These are phyloP conservation scores for Pheosia gnoma DNA, from an alignment of 2,888 invertebrate species.

Conservation along the genomic window DNA sequence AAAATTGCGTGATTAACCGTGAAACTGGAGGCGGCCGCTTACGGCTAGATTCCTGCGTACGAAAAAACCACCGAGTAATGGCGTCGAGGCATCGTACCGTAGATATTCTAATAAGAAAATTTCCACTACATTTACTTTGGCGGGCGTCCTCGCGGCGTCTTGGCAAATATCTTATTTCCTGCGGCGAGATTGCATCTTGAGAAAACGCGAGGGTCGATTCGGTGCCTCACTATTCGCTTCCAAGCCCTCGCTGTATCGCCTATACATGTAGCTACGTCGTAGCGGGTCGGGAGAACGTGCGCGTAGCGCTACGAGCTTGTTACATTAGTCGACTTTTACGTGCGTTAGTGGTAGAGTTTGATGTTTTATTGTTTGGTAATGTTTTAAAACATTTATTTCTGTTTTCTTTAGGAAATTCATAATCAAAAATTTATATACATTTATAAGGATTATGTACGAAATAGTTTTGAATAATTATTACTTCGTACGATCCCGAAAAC, in stretches of 20 bases:
- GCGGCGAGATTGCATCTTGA: conserved; percentile 84
- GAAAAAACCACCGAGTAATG: conserved; percentile 72
- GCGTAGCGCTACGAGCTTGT: conserved; percentile 35
- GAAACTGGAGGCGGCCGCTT: conserved; percentile 59
- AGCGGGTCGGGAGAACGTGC: conserved; percentile 31
- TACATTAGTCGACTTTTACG: conserved; percentile 36
- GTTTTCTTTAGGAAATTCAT: no score
- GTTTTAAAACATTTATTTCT: neutral
- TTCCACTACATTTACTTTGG: conserved; percentile 85
- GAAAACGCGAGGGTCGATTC: conserved; percentile 82
- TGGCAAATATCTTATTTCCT: conserved; percentile 85
- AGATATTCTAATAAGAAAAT: conserved; percentile 85
- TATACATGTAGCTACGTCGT: conserved; percentile 35
- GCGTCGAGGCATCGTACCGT: conserved; percentile 80
- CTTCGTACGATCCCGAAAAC: no score
- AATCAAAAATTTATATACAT: no score
- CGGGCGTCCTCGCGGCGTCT: conserved; percentile 83
- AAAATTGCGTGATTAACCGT: conserved; percentile 61
- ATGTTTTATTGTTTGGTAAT: neutral
- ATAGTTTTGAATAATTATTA: no score
- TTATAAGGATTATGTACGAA: no score
- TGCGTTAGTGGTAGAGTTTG: neutral
- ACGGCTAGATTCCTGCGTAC: conserved; percentile 74
- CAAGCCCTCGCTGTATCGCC: conserved; percentile 51
- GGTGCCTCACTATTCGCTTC: conserved; percentile 77